Evolutionary conservation across 2,797 vertebrate species (phyloP).

Genomic region (Orientallactaga sibirica): DNA sequence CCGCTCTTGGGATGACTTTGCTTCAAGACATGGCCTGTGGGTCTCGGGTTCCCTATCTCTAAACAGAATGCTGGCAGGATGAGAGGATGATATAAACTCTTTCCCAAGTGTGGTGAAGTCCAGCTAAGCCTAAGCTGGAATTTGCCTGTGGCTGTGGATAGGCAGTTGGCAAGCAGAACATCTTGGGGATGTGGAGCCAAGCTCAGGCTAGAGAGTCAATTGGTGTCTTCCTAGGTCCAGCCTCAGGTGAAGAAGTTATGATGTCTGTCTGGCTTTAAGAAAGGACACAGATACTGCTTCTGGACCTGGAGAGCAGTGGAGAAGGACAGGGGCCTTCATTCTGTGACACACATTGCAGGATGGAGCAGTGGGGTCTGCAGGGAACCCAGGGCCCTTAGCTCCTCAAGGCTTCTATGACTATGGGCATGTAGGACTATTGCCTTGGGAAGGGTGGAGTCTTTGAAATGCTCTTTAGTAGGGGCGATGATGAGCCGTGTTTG

Average conservation of each 20-base stretch:
- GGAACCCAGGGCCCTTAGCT: neutral
- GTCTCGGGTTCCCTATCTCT: neutral
- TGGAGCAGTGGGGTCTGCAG: too few relatives aligned
- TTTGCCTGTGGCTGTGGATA: neutral
- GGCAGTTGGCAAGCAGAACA: neutral
- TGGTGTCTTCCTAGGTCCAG: neutral
- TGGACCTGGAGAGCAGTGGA: accelerated
- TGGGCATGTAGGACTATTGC: neutral
- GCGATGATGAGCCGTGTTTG: neutral
- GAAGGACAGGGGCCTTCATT: neutral
- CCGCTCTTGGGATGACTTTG: neutral
- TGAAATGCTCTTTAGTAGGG: neutral
- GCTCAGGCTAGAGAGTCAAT: neutral
- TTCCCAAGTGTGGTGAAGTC: neutral
- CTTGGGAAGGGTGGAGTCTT: too few relatives aligned
- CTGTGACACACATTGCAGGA: neutral
- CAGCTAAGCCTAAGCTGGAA: neutral
- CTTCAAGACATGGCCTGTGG: neutral
- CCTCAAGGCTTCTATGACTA: neutral
- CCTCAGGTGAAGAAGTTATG: neutral
- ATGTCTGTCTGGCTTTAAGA: neutral
- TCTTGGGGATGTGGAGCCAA: neutral
- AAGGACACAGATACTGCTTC: neutral
- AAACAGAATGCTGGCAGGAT: neutral
- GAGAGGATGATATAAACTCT: accelerated